phyloP scores from a whole-genome alignment of 1,140 invertebrate genomes.

The Psix sp. region DNA sequence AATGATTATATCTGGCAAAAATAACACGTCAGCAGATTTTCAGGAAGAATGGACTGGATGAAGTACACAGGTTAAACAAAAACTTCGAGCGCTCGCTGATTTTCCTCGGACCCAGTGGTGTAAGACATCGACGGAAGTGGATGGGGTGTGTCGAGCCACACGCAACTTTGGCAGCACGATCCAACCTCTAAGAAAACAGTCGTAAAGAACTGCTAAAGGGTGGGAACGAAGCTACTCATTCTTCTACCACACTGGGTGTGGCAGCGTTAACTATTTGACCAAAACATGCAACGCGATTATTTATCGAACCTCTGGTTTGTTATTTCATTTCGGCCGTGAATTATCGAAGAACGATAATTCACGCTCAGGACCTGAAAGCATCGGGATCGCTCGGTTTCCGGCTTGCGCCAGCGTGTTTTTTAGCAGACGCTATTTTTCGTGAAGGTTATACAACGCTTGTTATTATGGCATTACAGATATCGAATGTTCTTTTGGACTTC shows the following conservation, averaged over 20 bases:
- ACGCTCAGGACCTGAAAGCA: constrained; percentile 26
- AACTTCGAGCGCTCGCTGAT: no score
- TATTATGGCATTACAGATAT: constrained; percentile 71
- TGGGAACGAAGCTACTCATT: constrained; percentile 15
- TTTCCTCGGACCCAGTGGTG: no score
- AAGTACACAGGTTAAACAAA: no score
- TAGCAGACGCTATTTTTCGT: constrained; percentile 54
- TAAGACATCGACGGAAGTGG: no score
- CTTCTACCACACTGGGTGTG: constrained; percentile 15
- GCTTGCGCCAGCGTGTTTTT: constrained; percentile 65
- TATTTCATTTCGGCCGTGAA: constrained; percentile 8
- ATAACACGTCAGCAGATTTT: no score
- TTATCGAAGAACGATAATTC: constrained; percentile 17
- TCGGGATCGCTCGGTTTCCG: constrained; percentile 62
- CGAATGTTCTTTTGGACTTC: constrained; percentile 68
- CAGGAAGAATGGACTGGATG: no score
- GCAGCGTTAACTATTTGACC: not conserved
- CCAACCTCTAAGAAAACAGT: constrained; percentile 17
- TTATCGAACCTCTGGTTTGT: constrained; percentile 6
- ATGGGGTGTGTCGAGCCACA: constrained; percentile 27
- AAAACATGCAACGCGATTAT: constrained; percentile 22
- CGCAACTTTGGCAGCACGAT: not conserved
- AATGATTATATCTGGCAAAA: no score
- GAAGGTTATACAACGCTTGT: constrained; percentile 54
- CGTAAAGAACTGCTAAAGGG: constrained; percentile 18